Conservation (phyloP, 2,797 vertebrate genomes). For the Neolamprologus multifasciatus region DNA sequence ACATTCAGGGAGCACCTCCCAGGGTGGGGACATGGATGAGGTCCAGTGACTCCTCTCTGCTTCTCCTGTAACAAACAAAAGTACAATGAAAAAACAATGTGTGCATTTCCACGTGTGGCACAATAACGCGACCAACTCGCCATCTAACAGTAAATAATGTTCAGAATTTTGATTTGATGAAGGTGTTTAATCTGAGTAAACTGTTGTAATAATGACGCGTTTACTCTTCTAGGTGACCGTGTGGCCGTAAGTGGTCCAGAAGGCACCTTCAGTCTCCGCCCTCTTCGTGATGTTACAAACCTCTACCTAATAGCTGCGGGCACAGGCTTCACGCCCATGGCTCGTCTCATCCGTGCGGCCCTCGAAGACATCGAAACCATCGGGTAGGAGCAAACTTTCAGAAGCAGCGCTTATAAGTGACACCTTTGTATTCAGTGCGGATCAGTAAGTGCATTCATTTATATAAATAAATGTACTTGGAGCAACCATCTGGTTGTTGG, state of each 20-base stretch:
- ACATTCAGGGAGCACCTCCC: neutral
- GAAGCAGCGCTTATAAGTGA: neutral
- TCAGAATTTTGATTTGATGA: accelerated
- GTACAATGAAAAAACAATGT: accelerated
- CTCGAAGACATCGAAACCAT: slow-evolving; percentile 69
- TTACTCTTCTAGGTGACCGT: slow-evolving; percentile 73
- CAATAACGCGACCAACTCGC: accelerated
- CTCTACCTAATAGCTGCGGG: slow-evolving; percentile 90
- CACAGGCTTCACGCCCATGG: slow-evolving; percentile 95
- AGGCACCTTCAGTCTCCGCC: slow-evolving; percentile 80
- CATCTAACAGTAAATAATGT: neutral
- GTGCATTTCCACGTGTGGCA: neutral
- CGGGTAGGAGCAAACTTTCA: slow-evolving; percentile 64
- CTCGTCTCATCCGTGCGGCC: slow-evolving; percentile 78
- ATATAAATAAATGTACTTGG: neutral
- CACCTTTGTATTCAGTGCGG: neutral
- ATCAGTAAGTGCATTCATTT: neutral
- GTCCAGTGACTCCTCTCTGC: neutral
- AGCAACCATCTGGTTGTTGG: neutral
- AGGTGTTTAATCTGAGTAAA: neutral
- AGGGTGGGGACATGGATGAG: neutral
- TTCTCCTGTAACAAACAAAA: neutral
- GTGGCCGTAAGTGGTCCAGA: slow-evolving; percentile 84
- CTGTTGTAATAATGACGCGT: accelerated
- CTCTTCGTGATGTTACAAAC: slow-evolving; percentile 79